A percentile compares a stretch with the other conserved stretches of the same genome.
phyloP scores from a whole-genome alignment of 2,888 invertebrate genomes.

The Theodoxus fluviatilis region DNA sequence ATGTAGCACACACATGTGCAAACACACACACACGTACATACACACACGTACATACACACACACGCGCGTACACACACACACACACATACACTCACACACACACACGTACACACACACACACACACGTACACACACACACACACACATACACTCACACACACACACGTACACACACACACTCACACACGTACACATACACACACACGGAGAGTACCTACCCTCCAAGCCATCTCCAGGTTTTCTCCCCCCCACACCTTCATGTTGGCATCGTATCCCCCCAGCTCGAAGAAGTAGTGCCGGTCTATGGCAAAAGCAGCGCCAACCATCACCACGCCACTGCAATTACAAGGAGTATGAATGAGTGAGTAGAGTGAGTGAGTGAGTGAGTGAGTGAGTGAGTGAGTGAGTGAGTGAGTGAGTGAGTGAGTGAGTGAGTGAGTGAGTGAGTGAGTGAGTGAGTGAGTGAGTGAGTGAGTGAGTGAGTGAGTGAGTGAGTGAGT shows the following conservation, averaged over 20 bases:
- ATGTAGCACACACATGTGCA: neutral
- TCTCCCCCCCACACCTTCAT: conserved; percentile 56
- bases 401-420: neutral
- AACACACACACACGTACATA: neutral
- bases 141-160: too few species aligned
- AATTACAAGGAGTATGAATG: conserved; percentile 3
- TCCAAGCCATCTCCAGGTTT: conserved; percentile 51
- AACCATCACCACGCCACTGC: conserved; percentile 51
- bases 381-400: neutral
- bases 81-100: neutral
- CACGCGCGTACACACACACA: conserved; percentile 5
- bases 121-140: neutral
- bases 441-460: neutral
- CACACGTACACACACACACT: conserved; percentile 4
- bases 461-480: neutral
- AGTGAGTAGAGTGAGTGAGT: neutral
- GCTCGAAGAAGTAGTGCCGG: conserved; percentile 44
- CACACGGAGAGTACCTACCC: conserved; percentile 38
- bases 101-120: neutral
- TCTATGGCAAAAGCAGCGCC: conserved; percentile 48
- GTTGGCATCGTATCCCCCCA: conserved; percentile 48
- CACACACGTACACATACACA: neutral
- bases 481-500: neutral
- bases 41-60: conserved; percentile 8
- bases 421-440: neutral